Conservation (phyloP, 2,888 invertebrate species). For the Torymus tubicola region DNA sequence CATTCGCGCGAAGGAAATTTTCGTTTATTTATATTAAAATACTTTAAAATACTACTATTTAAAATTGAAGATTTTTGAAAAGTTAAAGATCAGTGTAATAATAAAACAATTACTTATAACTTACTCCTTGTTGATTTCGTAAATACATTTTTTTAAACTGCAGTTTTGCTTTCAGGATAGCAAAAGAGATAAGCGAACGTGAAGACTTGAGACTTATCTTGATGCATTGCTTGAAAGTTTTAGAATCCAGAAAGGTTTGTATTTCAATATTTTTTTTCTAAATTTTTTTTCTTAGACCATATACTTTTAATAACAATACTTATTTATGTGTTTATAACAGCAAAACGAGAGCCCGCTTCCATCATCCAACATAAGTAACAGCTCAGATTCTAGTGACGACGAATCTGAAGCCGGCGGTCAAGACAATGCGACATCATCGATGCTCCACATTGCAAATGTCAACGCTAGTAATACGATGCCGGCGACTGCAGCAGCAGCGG, state of each 20-base stretch:
- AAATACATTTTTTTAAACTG: too few relatives aligned
- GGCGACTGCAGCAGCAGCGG: background rate
- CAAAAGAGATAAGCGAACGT: constrained; percentile 42
- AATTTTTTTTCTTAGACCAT: background rate
- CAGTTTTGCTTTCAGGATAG: constrained; percentile 26
- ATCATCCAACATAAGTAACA: constrained; percentile 38
- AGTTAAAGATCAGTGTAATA: too few relatives aligned
- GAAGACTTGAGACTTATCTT: constrained; percentile 36
- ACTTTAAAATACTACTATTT: too few relatives aligned
- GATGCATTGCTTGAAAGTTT: constrained; percentile 41
- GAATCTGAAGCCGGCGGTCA: constrained; percentile 46
- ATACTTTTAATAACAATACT: background rate
- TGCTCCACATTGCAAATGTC: constrained; percentile 9
- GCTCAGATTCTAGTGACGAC: constrained; percentile 52
- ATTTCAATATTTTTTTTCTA: constrained; percentile 13
- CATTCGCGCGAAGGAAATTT: too few relatives aligned
- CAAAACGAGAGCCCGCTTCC: constrained; percentile 37
- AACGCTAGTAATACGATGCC: constrained; percentile 10
- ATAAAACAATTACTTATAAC: background rate
- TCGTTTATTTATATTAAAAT: too few relatives aligned
- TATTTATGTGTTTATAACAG: constrained; percentile 9
- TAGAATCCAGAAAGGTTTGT: constrained; percentile 26
- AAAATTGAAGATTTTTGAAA: too few relatives aligned
- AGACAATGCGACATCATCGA: background rate
- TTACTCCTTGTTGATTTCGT: background rate